phyloP scores from a whole-genome alignment of 1,140 invertebrate genomes.

The Lasioglossum albipes region DNA sequence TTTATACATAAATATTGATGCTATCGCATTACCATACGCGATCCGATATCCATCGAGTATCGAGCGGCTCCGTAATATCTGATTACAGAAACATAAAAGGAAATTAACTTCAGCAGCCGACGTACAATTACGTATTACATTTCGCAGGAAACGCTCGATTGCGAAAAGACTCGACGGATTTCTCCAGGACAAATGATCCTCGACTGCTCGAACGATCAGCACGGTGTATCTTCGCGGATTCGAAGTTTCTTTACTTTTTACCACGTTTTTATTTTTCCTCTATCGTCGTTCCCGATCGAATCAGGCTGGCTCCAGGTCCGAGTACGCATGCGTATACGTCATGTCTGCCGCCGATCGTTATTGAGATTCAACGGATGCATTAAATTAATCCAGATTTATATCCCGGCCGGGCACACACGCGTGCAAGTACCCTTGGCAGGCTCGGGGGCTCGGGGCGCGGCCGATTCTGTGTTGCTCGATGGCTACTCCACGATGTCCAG shows the following conservation, averaged over 20 bases:
- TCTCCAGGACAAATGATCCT: no score
- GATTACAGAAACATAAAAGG: no score
- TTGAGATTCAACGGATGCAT: constrained; percentile 42
- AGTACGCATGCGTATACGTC: constrained; percentile 17
- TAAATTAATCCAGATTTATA: constrained; percentile 64
- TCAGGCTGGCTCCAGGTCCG: background rate
- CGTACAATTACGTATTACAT: no score
- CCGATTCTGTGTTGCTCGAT: constrained; percentile 35
- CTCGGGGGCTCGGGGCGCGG: constrained; percentile 17
- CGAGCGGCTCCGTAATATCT: no score
- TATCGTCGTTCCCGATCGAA: background rate
- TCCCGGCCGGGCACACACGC: background rate
- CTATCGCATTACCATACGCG: no score
- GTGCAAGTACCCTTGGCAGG: background rate
- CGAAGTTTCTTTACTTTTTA: background rate
- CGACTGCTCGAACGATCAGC: background rate
- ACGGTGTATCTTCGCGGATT: background rate
- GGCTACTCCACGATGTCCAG: constrained; percentile 25
- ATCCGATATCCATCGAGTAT: no score
- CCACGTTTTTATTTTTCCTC: no score
- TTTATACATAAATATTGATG: no score
- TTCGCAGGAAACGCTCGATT: no score
- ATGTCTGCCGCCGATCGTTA: constrained; percentile 32
- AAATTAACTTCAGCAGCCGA: no score
- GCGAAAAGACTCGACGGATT: no score